Base-by-base conservation (phyloP, 2,888 invertebrate genomes). In the Heteropelma amictum region DNA sequence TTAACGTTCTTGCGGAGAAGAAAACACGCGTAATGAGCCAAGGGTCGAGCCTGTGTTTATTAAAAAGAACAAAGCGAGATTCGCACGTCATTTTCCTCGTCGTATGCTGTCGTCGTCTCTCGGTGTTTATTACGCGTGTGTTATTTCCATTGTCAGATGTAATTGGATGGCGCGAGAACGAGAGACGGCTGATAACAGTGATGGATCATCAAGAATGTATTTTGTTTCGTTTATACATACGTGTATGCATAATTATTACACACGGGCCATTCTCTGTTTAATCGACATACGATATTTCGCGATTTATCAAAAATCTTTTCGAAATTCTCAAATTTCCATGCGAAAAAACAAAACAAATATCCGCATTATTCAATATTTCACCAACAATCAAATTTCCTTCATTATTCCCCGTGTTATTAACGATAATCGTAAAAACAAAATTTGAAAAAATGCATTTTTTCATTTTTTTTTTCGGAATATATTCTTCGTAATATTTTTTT, bases 81-180 rank as follows among this genome's bases (percentile, higher is more conserved):
- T 30, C 40, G n/a, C 53, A 21, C 53, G 49, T 21, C 58, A 23
- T 64, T 60, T 58, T 35, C 38, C 7, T 56, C 38, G 38, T 5
- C 12, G 38, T 14, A 14, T 38, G 14, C 14, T 6, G 42, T 28
- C 28, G 28, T 33, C 21, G 33, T 14, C 28, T 3, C 38, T 26
- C 26, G 21, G 61, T 49, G 35, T 67, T 67, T 51, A 28, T 64
- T 47, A 38, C 58, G 23, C 33, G 40, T 7, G 30, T 23, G 51
- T 61, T 61, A 42, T 69, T 70, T 54, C 35, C 54, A 40, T 65
- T 70, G 69, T 64, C 7, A 54, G 54, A 17, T 45, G 54, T 64
- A 74, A 74, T 74, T 70, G 70, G 53, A 65, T 23, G 47, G 64
- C 38, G 60, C 53, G 64, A 26, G 60, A 61, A 70, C 60, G 40